phyloP scores from a whole-genome alignment of 2,113 vertebrate species.

The Nannospalax galili region DNA sequence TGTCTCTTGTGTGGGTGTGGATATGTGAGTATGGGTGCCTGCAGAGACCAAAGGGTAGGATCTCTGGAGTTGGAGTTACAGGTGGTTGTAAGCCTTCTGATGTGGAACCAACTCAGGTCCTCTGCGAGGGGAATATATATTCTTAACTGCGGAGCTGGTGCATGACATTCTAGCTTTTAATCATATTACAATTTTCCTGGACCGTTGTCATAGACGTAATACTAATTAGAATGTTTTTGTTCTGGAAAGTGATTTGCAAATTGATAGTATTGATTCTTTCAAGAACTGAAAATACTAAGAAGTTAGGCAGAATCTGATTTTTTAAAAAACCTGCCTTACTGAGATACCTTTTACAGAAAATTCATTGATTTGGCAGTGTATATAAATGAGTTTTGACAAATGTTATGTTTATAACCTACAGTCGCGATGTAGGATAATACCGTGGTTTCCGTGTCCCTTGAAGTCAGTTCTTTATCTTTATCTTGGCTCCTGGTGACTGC shows the following conservation, averaged over 20 bases:
- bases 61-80: neutral
- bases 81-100: neutral
- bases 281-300: slow-evolving; percentile 16
- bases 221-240: slow-evolving; percentile 37
- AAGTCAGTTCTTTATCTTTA: neutral
- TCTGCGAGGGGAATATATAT: neutral
- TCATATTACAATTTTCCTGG: neutral
- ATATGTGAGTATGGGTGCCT: neutral
- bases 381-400: neutral
- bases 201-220: neutral
- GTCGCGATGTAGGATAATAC: neutral
- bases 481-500: neutral
- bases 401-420: neutral
- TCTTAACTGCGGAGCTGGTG: neutral
- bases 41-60: neutral
- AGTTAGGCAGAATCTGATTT: slow-evolving; percentile 9
- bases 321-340: slow-evolving; percentile 14
- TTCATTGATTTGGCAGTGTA: neutral
- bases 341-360: slow-evolving; percentile 26
- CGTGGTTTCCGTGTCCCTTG: neutral
- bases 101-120: too few species aligned
- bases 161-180: neutral
- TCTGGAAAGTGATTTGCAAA: slow-evolving; percentile 4
- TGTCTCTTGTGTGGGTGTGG: neutral
- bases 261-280: slow-evolving; percentile 21